Conservation (phyloP, 2,797 vertebrate genomes). For the Serranus cabrilla region DNA sequence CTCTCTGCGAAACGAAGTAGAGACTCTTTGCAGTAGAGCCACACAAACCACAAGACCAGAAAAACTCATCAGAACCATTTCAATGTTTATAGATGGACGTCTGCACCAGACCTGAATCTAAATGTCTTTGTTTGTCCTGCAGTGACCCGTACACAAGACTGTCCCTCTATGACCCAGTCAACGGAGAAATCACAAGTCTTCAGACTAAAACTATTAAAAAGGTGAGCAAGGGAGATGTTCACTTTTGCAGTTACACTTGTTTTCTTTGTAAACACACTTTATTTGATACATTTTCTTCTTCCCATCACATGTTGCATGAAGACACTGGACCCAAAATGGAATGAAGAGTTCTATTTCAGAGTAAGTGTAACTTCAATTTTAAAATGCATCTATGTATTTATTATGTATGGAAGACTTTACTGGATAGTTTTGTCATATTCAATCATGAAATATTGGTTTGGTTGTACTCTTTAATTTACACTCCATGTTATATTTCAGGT, state of each 20-base stretch:
- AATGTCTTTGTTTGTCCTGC: slow-evolving; percentile 47
- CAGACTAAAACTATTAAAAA: slow-evolving; percentile 97
- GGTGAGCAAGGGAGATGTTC: slow-evolving; percentile 70
- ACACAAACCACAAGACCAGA: no score
- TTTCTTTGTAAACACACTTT: slow-evolving; percentile 11
- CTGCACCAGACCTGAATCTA: no score
- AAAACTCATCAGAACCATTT: no score
- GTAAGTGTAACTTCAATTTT: slow-evolving; percentile 84
- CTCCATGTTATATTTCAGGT: slow-evolving; percentile 84
- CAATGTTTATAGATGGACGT: no score
- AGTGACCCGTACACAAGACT: slow-evolving; percentile 96
- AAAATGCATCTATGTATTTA: not conserved
- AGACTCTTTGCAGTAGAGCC: not conserved
- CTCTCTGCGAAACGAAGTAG: slow-evolving; percentile 7
- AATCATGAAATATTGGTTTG: not conserved
- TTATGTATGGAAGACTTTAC: not conserved
- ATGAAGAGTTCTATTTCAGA: slow-evolving; percentile 94
- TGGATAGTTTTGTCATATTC: not conserved
- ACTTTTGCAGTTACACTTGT: not conserved
- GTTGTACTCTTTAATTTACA: not conserved
- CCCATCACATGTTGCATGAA: slow-evolving; percentile 36
- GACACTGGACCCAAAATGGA: slow-evolving; percentile 98
- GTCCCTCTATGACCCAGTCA: slow-evolving; percentile 92
- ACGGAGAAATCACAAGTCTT: slow-evolving; percentile 90
- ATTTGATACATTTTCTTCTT: slow-evolving; percentile 35